phyloP scores from a whole-genome alignment of 2,797 vertebrate genomes.

The Hyperoplus lanceolatus region DNA sequence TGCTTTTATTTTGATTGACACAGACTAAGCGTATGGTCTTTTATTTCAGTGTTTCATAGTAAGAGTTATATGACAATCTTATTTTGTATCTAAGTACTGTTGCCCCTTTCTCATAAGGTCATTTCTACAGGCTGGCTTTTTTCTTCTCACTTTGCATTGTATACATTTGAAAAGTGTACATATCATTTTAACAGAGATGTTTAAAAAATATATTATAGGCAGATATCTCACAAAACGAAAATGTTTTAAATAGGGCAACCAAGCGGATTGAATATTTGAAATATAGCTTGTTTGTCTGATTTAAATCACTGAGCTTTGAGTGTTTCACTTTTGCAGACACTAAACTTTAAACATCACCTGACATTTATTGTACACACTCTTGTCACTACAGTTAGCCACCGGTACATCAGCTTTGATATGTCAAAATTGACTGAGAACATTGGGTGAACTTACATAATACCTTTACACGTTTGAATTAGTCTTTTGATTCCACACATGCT shows the following conservation, averaged over 20 bases:
- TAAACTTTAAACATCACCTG: neutral
- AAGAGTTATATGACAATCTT: slow-evolving; percentile 82
- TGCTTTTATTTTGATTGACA: slow-evolving; percentile 80
- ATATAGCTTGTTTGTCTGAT: neutral
- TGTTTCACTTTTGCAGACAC: neutral
- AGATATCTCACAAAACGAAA: too few relatives aligned
- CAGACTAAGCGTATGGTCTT: neutral
- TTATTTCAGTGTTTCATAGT: slow-evolving; percentile 10
- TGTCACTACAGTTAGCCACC: neutral
- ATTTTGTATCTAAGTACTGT: slow-evolving; percentile 68
- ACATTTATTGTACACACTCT: neutral
- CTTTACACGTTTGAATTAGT: neutral
- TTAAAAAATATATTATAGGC: too few relatives aligned
- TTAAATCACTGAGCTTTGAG: neutral
- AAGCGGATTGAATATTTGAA: slow-evolving; percentile 13
- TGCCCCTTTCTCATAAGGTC: slow-evolving; percentile 2
- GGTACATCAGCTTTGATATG: neutral
- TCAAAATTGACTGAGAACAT: neutral
- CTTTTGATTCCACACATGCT: neutral
- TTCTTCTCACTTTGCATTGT: slow-evolving; percentile 2
- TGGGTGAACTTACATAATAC: neutral
- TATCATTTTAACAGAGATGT: neutral
- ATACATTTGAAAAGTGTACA: slow-evolving; percentile 24
- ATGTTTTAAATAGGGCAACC: slow-evolving; percentile 12
- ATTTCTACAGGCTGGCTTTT: slow-evolving; percentile 24